Base-by-base conservation (phyloP, 2,797 vertebrate genomes). In the Chiroxiphia lanceolata region DNA sequence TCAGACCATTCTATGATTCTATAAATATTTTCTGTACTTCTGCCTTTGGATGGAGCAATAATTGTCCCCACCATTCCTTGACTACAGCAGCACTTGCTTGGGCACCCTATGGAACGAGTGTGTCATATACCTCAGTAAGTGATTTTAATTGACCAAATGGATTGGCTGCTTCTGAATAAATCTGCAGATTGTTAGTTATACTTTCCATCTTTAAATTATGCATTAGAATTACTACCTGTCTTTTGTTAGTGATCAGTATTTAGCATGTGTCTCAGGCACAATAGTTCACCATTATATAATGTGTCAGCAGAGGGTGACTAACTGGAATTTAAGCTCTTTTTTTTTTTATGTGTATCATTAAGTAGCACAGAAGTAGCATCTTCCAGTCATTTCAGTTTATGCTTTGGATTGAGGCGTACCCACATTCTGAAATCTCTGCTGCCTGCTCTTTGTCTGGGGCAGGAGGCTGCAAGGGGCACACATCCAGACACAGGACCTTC, bases 401-500 rank as follows among this genome's bases (percentile, higher is more conserved):
- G 25, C 34, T 36, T 38, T 59, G 34, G 57, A 36, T 59, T 59
- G 57, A 59, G 54, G 57, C 11, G 10, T 36, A 72, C 34, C 18
- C 4, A 5, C 23, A 18, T 68, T 48, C 60, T 74, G 34, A 22
- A 2, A 0, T 23, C 14, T n/a, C 60, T 61, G 34, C 47, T 79
- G 60, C 53, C 61, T 53, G 40, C 60, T 54, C 42, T 74, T 33
- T 6, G 3, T 25, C 56, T 42, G 27, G 48, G 64, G 42, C 56
- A 69, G 6, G 9, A 89, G 71, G 71, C 44, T 57, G n/a, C 57
- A 64, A 44, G 33, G 29, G 44, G 69, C 33, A 31, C 11, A 50
- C 0, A 1, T 45, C n/a, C 48, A 63, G 33, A 38, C 16, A 6
- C 1, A 1, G 29, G 44, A 64, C n/a, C 31, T 76, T 53, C 53